phyloP scores from a whole-genome alignment of 1,140 invertebrate species.

The Lepidurus arcticus region DNA sequence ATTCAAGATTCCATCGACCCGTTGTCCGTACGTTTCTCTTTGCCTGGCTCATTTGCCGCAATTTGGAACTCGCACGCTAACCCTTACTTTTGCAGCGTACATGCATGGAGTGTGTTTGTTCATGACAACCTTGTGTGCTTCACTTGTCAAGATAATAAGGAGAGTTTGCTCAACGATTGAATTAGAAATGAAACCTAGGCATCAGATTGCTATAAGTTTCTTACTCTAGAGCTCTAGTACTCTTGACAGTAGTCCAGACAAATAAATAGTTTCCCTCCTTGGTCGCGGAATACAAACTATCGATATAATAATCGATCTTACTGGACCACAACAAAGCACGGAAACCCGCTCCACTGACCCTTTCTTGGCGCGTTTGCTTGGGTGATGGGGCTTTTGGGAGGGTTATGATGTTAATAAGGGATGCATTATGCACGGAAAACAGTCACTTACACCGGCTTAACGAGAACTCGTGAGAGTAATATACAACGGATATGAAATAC shows the following conservation, averaged over 20 bases:
- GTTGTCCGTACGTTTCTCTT: background rate
- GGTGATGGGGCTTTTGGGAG: background rate
- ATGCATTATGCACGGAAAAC: background rate
- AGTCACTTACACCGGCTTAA: background rate
- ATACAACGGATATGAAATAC: background rate
- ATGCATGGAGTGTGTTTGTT: background rate
- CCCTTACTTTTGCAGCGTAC: background rate
- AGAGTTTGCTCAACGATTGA: no score
- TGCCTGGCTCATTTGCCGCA: background rate
- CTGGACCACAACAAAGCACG: no score
- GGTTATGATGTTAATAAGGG: background rate
- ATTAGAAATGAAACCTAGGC: no score
- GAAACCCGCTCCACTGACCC: no score
- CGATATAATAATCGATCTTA: no score
- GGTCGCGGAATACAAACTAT: no score
- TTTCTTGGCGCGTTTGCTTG: background rate
- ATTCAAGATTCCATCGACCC: slow-evolving; percentile 6
- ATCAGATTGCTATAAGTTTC: no score
- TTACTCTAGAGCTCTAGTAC: no score
- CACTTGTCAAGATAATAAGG: no score
- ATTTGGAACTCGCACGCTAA: background rate
- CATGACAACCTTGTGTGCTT: background rate
- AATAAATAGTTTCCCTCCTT: no score
- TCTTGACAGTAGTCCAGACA: no score
- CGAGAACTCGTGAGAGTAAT: background rate